Evolutionary conservation across 2,113 vertebrate genomes (phyloP).

Genomic region (Rhadina sibilatrix): DNA sequence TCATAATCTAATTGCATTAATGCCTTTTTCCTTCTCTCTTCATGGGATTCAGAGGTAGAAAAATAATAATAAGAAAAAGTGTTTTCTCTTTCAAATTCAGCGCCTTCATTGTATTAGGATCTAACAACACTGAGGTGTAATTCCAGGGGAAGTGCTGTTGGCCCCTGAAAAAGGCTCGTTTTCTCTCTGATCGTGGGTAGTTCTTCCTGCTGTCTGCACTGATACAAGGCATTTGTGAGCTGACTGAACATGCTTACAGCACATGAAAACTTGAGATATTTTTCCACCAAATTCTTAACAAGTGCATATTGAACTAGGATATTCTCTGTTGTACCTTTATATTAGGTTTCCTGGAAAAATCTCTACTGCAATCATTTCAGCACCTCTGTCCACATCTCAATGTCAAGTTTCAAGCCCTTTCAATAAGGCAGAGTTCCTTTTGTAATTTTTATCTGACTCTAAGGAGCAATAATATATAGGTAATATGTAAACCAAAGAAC

Average conservation of each 20-base stretch:
- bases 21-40: background rate
- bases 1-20: background rate
- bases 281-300: background rate
- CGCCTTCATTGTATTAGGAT: background rate
- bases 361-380: background rate
- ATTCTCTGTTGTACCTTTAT: background rate
- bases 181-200: background rate
- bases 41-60: background rate
- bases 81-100: background rate
- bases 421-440: background rate
- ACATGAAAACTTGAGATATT: background rate
- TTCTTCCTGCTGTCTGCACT: background rate
- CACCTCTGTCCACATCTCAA: background rate
- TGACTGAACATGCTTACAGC: background rate
- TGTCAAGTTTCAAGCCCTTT: background rate
- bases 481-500: background rate
- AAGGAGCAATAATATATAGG: background rate
- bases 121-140: background rate
- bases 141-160: background rate
- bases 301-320: background rate
- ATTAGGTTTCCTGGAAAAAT: background rate
- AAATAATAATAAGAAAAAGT: background rate
- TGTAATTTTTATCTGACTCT: background rate
- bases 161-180: background rate
- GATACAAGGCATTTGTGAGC: background rate